These are phyloP conservation scores for Pteronotus mesoamericanus DNA, from an alignment of 2,797 vertebrate genomes.

Conservation along the genomic window DNA sequence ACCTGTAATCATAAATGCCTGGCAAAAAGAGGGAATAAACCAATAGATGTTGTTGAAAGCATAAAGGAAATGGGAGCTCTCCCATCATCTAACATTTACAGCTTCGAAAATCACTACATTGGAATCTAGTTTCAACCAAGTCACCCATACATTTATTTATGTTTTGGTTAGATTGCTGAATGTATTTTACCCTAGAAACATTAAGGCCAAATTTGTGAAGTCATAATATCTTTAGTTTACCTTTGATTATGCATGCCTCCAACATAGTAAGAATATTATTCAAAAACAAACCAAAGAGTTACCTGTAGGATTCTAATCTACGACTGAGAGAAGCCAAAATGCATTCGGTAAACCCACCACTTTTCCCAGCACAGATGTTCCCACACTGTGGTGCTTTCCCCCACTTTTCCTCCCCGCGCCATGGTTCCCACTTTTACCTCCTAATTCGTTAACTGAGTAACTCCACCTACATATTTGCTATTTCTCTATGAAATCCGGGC, in stretches of 20 bases:
- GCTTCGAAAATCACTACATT: background rate
- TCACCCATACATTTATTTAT: background rate
- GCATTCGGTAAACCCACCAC: background rate
- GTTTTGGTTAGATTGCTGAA: background rate
- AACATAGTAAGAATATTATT: background rate
- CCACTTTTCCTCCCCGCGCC: background rate
- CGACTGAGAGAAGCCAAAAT: background rate
- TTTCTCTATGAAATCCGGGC: background rate
- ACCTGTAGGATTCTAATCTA: background rate
- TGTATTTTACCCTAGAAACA: background rate
- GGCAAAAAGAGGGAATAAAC: background rate
- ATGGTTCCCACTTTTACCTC: background rate
- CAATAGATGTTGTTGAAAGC: background rate
- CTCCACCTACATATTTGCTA: background rate
- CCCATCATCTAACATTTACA: background rate
- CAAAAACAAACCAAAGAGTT: background rate
- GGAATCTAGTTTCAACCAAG: background rate
- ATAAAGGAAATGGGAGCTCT: background rate
- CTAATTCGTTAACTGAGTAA: background rate
- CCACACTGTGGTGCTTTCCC: background rate
- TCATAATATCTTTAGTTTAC: background rate
- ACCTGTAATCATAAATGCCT: background rate
- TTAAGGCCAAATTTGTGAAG: background rate
- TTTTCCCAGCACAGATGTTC: background rate
- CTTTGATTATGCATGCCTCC: background rate